Percentiles rank a stretch among this genome's conserved stretches.
phyloP scores from a whole-genome alignment of 2,888 invertebrate species.

The Nephrotoma appendiculata region DNA sequence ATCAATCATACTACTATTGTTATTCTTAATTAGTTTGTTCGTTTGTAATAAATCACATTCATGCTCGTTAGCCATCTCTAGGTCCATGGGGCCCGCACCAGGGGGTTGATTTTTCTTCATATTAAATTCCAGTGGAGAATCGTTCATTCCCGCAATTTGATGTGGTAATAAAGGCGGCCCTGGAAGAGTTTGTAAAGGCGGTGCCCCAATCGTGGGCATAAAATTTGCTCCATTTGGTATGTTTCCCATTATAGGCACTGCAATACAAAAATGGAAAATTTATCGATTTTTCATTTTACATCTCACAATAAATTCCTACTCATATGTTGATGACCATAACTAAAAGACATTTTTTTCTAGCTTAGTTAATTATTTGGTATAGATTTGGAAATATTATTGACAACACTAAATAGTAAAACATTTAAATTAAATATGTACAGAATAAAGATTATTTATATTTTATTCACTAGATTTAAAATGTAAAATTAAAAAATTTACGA shows the following conservation, averaged over 20 bases:
- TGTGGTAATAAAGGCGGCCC: slow-evolving; percentile 8
- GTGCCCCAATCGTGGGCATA: slow-evolving; percentile 24
- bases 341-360: slow-evolving; percentile 11
- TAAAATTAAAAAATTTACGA: neutral
- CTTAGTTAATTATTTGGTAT: neutral
- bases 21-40: neutral
- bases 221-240: slow-evolving; percentile 22
- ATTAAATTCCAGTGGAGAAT: slow-evolving; percentile 47
- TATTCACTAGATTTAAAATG: neutral
- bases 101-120: slow-evolving; percentile 43
- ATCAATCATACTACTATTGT: slow-evolving; percentile 1
- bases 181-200: slow-evolving; percentile 8
- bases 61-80: slow-evolving; percentile 27
- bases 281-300: neutral
- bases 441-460: neutral
- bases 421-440: neutral
- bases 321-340: slow-evolving; percentile 12
- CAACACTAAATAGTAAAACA: neutral
- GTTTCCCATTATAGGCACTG: slow-evolving; percentile 17
- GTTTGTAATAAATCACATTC: neutral
- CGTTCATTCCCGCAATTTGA: slow-evolving; percentile 36
- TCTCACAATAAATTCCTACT: slow-evolving; percentile 7
- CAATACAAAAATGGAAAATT: neutral
- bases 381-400: neutral
- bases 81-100: slow-evolving; percentile 39